Percentiles rank a stretch among this genome's conserved stretches.
phyloP scores from a whole-genome alignment of 2,888 invertebrate genomes.

The Timema cristinae region DNA sequence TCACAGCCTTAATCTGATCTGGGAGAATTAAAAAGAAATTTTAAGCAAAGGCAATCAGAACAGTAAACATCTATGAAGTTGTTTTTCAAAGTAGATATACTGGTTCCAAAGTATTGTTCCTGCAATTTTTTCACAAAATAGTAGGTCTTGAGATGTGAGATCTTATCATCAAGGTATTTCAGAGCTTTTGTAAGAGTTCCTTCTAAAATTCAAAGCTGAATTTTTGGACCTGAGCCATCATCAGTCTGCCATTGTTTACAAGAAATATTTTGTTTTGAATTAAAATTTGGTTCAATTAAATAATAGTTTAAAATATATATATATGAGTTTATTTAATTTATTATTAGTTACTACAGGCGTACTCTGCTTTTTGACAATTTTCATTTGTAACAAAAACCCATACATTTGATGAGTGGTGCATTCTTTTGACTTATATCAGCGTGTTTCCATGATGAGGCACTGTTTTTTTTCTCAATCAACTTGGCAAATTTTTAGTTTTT shows the following conservation, averaged over 20 bases:
- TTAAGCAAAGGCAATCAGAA: constrained; percentile 2
- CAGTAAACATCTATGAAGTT: neutral
- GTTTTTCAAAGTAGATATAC: neutral
- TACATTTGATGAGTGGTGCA: too few relatives aligned
- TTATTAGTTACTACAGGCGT: too few relatives aligned
- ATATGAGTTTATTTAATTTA: too few relatives aligned
- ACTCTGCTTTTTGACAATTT: too few relatives aligned
- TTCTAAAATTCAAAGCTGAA: neutral
- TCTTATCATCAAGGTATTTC: neutral
- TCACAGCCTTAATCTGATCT: neutral
- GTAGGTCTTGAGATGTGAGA: neutral
- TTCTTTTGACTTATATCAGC: too few relatives aligned
- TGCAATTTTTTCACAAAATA: neutral
- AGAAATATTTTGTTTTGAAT: neutral
- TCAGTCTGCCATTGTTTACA: neutral
- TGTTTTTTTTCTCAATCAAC: too few relatives aligned
- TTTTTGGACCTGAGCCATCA: too few relatives aligned
- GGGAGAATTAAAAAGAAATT: neutral
- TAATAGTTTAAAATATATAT: too few relatives aligned
- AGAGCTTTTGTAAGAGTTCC: neutral
- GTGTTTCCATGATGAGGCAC: too few relatives aligned
- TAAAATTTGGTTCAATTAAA: neutral
- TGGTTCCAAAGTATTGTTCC: neutral
- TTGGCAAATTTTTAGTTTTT: too few relatives aligned
- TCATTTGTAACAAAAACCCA: too few relatives aligned